phyloP scores from a whole-genome alignment of 2,888 invertebrate genomes.

The Mythimna lalbum region DNA sequence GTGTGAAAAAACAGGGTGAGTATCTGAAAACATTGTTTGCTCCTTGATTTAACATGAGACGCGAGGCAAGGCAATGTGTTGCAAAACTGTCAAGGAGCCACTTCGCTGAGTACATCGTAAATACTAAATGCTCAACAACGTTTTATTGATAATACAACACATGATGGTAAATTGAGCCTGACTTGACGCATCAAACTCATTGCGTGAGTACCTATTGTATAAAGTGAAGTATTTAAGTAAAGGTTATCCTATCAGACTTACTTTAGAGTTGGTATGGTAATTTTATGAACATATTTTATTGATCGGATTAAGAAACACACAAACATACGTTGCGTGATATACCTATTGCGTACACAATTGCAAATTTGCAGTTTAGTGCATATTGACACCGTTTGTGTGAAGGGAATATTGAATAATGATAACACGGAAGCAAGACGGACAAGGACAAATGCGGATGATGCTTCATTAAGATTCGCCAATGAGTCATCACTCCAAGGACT shows the following conservation, averaged over 20 bases:
- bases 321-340: conserved; percentile 9
- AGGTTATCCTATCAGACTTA: conserved; percentile 32
- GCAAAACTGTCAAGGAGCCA: conserved; percentile 74
- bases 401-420: conserved; percentile 23
- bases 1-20: conserved; percentile 62
- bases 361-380: conserved; percentile 23
- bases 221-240: conserved; percentile 33
- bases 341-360: conserved; percentile 19
- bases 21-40: conserved; percentile 63
- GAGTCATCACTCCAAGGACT: conserved; percentile 16
- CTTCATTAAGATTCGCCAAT: conserved; percentile 31
- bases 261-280: conserved; percentile 44
- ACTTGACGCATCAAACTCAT: conserved; percentile 22
- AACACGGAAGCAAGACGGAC: conserved; percentile 36
- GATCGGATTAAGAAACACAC: conserved; percentile 40
- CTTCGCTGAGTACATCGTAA: conserved; percentile 62
- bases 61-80: conserved; percentile 65
- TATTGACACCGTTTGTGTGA: conserved; percentile 30
- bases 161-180: conserved; percentile 39
- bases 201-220: conserved; percentile 44
- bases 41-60: conserved; percentile 61
- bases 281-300: conserved; percentile 50
- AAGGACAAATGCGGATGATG: conserved; percentile 22
- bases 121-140: conserved; percentile 64
- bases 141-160: conserved; percentile 54